Evolutionary conservation across 2,888 invertebrate genomes (phyloP), one percentile per base, ranked within the genome.

Genomic region (Ophonus ardosiacus): DNA sequence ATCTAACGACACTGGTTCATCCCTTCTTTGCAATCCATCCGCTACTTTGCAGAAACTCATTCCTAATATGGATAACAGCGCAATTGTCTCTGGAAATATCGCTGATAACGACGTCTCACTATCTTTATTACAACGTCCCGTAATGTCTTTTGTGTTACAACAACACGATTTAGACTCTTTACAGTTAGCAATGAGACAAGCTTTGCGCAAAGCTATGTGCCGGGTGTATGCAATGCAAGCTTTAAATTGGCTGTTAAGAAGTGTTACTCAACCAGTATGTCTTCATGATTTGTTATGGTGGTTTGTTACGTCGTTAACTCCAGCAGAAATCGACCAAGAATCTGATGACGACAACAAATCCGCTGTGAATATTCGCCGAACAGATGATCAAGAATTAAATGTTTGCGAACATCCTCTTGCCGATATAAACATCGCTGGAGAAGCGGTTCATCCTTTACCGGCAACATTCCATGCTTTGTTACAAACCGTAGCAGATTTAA

Each of bases 261-360:
- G 96, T 81, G 97, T 98, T 0, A 98, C 98, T 0, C 98, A 98
- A 90, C 96, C 98, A 3, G 95, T 96, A 4, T 96, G 97, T 89
- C 93, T 99, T 18, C 98, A 99, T 88, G 99, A 99, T 91, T 93
- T 99, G 8, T 94, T 99, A 90, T 99, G 99, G 99, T 98, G 98
- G 96, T 98, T 98, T 90, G 97, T 98, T 21, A 95, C 96, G 13
- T 96, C 98, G 0, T 92, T 98, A 57, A 95, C 95, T 1, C 94
- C 94, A 0, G 88, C 90, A 0, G 91, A 92, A 59, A 88, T 92
- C 0, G 92, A 93, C 79, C 91, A 91, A 24, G 93, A 94, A 59
- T 91, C 91, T n/a, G 93, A 93, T 59, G 92, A 92, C 84, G 94
- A 94, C 85, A 93, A 92, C 86, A 90, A 91, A 86, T 8, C 38